Evolutionary conservation across 2,888 invertebrate genomes (phyloP).

Genomic region (Thera britannica): DNA sequence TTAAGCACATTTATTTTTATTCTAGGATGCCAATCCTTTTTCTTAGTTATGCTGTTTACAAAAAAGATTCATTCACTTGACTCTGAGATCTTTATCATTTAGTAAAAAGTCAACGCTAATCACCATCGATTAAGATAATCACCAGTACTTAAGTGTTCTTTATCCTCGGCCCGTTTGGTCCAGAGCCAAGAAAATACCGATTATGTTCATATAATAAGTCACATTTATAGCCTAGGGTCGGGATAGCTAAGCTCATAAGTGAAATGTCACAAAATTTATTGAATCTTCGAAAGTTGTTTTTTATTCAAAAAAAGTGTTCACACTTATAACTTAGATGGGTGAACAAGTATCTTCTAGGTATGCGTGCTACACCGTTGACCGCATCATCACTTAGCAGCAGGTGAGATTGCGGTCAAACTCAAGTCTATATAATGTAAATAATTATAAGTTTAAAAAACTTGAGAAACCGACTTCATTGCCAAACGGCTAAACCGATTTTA

Average conservation of each 20-base stretch:
- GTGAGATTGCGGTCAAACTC: too few relatives aligned
- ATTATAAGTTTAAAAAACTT: too few relatives aligned
- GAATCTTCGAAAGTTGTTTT: not conserved
- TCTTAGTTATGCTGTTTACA: too few relatives aligned
- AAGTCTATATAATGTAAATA: too few relatives aligned
- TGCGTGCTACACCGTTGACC: too few relatives aligned
- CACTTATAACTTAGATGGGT: not conserved
- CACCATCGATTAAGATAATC: constrained; percentile 35
- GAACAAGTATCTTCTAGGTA: too few relatives aligned
- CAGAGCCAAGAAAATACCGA: constrained; percentile 42
- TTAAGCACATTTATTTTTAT: too few relatives aligned
- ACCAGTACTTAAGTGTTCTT: constrained; percentile 31
- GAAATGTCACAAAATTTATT: constrained; percentile 4
- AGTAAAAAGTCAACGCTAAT: constrained; percentile 15
- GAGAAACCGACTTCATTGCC: too few relatives aligned
- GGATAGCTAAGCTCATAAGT: not conserved
- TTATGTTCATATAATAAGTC: constrained; percentile 49
- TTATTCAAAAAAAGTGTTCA: too few relatives aligned
- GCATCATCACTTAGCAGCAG: too few relatives aligned
- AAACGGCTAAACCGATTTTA: too few relatives aligned
- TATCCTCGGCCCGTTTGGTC: constrained; percentile 35
- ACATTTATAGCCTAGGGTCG: constrained; percentile 41
- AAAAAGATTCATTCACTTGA: not conserved
- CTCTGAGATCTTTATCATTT: not conserved
- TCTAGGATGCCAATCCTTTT: too few relatives aligned